Base-by-base conservation (phyloP, 2,888 invertebrate species). In the Orthosia gracilis region DNA sequence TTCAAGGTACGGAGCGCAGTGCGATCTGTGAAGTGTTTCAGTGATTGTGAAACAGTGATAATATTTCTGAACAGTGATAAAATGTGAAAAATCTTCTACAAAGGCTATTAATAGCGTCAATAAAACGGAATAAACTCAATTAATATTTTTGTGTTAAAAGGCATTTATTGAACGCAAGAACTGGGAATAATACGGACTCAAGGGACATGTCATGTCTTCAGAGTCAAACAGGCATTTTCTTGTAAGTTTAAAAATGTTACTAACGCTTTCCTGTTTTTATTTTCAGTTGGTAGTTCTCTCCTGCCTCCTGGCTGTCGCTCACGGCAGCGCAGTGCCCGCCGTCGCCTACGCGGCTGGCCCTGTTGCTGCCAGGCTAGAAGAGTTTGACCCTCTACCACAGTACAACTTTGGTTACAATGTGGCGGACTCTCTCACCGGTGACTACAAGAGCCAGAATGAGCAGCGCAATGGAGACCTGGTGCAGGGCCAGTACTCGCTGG, bases 301-400 rank as follows among this genome's bases (percentile, higher is more conserved):
- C 64, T 95, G 94, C 91, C 89, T 96, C 40, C 78, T 96, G 85
- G 95, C 95, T 74, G 84, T 91, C 80, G 93, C 92, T 12, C 91
- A 87, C 76, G 92, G 93, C 76, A 94, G 95, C 88, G 94, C 90
- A 71, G 92, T 93, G 54, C 93, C 95, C 9, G 93, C 92, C 7
- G 90, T 92, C 2, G 91, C 93, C 0, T 92, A 92, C 45, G 67
- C 87, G 75, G 86, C 87, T 12, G 83, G 79, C 0, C 66, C 79
- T 13, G 85, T 89, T 18, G 88, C 89, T 12, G 91, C 91, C 62
- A 87, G 90, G 54, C 70, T 95, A 0, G 96, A 95, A 76, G 93
- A 97, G 74, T 97, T 96, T 86, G 97, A 97, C 88, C 94, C 97
- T 0, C 91, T 95, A 68, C 97, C 97, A 0, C 97, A 97, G 89